These are phyloP conservation scores for Morinoia aosen DNA, from an alignment of 2,888 invertebrate genomes.

Conservation along the genomic window DNA sequence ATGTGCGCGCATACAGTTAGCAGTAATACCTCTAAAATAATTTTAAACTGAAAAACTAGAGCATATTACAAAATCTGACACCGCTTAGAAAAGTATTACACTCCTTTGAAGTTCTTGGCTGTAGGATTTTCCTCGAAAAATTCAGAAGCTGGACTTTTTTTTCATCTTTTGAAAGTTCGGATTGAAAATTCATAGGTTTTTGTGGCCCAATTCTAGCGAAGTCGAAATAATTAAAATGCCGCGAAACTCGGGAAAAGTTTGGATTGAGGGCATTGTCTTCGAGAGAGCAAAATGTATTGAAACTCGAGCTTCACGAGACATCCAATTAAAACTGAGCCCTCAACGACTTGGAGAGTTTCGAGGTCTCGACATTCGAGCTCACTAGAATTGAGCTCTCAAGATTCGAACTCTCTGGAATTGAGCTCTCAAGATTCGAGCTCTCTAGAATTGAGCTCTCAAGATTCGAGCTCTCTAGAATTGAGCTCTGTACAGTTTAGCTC, in stretches of 20 bases:
- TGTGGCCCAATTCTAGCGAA: neutral
- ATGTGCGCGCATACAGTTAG: too few species aligned
- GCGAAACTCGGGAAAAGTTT: neutral
- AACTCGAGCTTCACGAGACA: neutral
- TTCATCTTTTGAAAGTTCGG: neutral
- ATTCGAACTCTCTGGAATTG: neutral
- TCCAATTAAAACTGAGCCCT: neutral
- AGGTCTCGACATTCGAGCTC: neutral
- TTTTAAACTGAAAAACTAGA: too few species aligned
- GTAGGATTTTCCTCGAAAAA: neutral
- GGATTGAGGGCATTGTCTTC: neutral
- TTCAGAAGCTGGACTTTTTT: neutral
- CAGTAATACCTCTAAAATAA: too few species aligned
- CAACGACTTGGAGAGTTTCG: neutral
- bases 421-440: neutral
- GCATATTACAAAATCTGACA: too few species aligned
- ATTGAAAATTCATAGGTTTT: neutral
- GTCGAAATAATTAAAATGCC: neutral
- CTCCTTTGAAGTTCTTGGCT: neutral
- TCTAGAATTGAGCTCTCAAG: neutral
- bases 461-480: neutral
- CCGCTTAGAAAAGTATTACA: too few species aligned
- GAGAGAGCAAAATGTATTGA: neutral
- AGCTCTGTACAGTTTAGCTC: neutral
- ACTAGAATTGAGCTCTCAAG: neutral